A percentile compares a stretch with the other conserved stretches of the same genome.
Conservation (phyloP, 2,888 invertebrate species). For the Drosophila rubida region DNA sequence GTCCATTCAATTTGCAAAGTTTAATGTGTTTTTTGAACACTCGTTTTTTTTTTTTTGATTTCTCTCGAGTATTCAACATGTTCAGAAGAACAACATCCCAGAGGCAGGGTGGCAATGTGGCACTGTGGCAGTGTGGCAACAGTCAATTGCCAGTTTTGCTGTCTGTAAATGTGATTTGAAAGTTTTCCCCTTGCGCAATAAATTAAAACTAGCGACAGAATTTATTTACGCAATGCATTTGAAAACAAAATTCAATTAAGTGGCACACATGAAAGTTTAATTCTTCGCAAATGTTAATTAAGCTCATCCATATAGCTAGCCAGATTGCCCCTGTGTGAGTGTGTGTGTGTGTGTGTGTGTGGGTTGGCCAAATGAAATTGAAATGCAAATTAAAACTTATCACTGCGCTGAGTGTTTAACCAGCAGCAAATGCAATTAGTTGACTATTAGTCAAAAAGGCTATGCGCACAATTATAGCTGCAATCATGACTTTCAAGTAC, state of each 20-base stretch:
- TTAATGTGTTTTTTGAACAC: conserved; percentile 23
- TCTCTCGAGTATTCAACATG: conserved; percentile 56
- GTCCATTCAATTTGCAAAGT: conserved; percentile 67
- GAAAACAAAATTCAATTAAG: conserved; percentile 66
- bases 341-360: neutral
- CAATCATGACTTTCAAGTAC: conserved; percentile 14
- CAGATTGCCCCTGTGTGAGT: conserved; percentile 23
- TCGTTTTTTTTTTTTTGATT: conserved; percentile 53
- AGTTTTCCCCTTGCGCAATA: conserved; percentile 54
- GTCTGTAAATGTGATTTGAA: conserved; percentile 62
- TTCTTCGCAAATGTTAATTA: conserved; percentile 53
- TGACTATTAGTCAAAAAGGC: conserved; percentile 20
- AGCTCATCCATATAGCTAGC: conserved; percentile 46
- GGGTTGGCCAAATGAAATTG: conserved; percentile 24
- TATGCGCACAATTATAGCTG: conserved; percentile 3
- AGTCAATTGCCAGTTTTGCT: conserved; percentile 36
- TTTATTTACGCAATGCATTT: conserved; percentile 69
- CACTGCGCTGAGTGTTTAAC: conserved; percentile 34
- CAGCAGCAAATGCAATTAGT: conserved; percentile 63
- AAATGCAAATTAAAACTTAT: conserved; percentile 61
- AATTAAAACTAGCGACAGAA: conserved; percentile 57
- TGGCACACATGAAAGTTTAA: conserved; percentile 47
- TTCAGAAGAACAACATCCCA: neutral
- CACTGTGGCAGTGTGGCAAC: neutral
- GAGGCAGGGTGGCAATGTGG: conserved; percentile 1